Conservation (phyloP, 2,797 vertebrate genomes). For the Protonibea diacanthus region DNA sequence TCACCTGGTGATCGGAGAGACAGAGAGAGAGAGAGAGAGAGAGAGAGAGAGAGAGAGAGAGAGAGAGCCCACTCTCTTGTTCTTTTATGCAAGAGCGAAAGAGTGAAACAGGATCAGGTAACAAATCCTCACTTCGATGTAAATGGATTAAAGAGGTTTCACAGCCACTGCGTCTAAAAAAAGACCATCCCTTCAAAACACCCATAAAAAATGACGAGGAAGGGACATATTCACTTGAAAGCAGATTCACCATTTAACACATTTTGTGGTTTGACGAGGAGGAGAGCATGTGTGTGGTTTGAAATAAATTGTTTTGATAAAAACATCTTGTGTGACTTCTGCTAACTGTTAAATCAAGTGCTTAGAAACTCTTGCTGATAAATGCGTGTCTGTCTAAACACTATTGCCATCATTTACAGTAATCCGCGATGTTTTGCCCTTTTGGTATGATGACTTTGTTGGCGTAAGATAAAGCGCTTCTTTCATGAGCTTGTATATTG, state of each 20-base stretch:
- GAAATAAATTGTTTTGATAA: not conserved
- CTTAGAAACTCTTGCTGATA: not conserved
- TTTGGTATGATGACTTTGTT: not conserved
- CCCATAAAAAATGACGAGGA: slow-evolving; percentile 1
- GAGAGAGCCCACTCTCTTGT: slow-evolving; percentile 31
- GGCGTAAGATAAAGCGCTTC: slow-evolving; percentile 6
- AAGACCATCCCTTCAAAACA: slow-evolving; percentile 47
- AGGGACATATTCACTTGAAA: not conserved
- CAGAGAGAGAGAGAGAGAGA: slow-evolving; percentile 11
- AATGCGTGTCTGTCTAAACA: not conserved
- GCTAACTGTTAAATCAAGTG: not conserved
- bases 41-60: slow-evolving; percentile 21
- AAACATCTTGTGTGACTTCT: not conserved
- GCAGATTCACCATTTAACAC: not conserved
- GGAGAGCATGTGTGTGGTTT: not conserved
- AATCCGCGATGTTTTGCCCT: not conserved
- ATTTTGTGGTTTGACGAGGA: not conserved
- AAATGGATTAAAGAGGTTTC: slow-evolving; percentile 69
- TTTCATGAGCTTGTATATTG: slow-evolving; percentile 3
- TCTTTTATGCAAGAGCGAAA: slow-evolving; percentile 71
- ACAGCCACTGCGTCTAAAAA: slow-evolving; percentile 51
- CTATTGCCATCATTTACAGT: not conserved
- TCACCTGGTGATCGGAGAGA: slow-evolving; percentile 57
- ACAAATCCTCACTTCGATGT: slow-evolving; percentile 69
- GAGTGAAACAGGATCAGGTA: slow-evolving; percentile 69